Percentiles rank a stretch among this genome's conserved stretches.
Evolutionary conservation across 2,888 invertebrate genomes (phyloP).

Genomic region (Phragmatobia fuliginosa): DNA sequence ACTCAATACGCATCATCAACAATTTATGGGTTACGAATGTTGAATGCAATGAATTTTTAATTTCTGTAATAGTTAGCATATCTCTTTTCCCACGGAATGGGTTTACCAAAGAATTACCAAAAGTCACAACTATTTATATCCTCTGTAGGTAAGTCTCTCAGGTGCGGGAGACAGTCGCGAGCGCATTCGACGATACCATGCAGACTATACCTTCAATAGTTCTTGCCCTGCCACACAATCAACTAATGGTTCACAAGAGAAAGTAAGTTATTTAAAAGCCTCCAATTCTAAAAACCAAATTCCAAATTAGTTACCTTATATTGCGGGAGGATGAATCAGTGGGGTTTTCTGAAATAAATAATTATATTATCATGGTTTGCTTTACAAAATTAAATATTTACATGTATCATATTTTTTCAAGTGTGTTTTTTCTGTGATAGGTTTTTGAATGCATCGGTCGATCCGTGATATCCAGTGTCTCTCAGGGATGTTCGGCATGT

Average conservation of each 20-base stretch:
- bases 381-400: background rate
- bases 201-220: slow-evolving; percentile 89
- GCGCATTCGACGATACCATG: slow-evolving; percentile 87
- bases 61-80: too few relatives aligned
- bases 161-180: slow-evolving; percentile 90
- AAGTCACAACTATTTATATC: background rate
- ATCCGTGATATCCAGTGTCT: slow-evolving; percentile 88
- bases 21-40: too few relatives aligned
- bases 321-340: background rate
- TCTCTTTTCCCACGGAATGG: background rate
- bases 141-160: slow-evolving; percentile 85
- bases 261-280: slow-evolving; percentile 55
- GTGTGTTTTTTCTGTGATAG: slow-evolving; percentile 60
- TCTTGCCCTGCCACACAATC: slow-evolving; percentile 78
- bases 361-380: background rate
- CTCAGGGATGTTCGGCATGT: slow-evolving; percentile 89
- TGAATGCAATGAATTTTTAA: too few relatives aligned
- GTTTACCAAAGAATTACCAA: background rate
- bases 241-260: slow-evolving; percentile 84
- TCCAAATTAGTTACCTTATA: background rate
- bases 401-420: background rate
- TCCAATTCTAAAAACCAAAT: too few relatives aligned
- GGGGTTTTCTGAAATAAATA: too few relatives aligned
- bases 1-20: too few relatives aligned
- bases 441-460: slow-evolving; percentile 89